These are phyloP conservation scores for Vulpes vulpes DNA, from an alignment of 2,113 vertebrate species.

Conservation along the genomic window DNA sequence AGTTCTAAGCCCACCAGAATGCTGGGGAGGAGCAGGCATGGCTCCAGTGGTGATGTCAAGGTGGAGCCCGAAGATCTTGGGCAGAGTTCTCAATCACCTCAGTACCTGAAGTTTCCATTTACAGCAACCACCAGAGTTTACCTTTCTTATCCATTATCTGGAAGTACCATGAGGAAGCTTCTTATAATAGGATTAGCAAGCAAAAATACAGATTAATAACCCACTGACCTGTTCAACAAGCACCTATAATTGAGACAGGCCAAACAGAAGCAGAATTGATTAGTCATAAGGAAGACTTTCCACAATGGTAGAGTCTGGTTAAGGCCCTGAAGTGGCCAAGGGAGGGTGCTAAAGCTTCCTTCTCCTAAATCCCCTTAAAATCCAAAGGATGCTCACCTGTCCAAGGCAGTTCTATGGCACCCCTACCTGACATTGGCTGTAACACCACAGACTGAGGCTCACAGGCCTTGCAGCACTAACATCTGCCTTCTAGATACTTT, in stretches of 20 bases:
- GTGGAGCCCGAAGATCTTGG: background rate
- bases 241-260: background rate
- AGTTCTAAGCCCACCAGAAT: background rate
- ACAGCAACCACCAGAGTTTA: background rate
- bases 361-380: background rate
- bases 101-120: background rate
- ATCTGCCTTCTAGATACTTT: background rate
- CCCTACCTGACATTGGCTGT: background rate
- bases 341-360: background rate
- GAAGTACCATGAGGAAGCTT: background rate
- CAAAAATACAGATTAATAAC: conserved; percentile 32
- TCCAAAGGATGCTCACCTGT: background rate
- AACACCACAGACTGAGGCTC: accelerated
- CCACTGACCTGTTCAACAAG: conserved; percentile 54
- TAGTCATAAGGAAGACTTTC: background rate
- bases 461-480: background rate
- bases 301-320: background rate
- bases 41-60: background rate
- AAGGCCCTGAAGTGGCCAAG: background rate
- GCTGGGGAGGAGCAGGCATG: accelerated
- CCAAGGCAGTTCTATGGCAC: background rate
- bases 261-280: background rate
- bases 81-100: no score
- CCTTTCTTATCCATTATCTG: background rate
- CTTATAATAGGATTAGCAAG: background rate